Base-by-base conservation (phyloP, 2,113 vertebrate species). In the Mesoclemmys tuberculata region DNA sequence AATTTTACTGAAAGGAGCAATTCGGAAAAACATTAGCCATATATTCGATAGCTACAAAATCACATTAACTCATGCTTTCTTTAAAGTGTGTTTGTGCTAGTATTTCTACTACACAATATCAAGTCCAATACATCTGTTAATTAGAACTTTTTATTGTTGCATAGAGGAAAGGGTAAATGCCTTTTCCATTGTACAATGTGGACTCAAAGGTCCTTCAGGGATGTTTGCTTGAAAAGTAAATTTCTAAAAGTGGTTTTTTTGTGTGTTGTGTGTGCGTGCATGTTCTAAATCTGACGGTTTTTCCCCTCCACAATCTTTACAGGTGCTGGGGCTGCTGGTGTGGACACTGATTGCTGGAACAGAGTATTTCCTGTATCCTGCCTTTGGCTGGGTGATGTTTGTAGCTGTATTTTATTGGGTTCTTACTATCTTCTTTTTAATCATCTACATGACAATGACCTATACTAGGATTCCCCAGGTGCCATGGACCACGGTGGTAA, bases 321-420 rank as follows among this genome's bases (percentile, higher is more conserved):
- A 99, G 99, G 95, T 99, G 2, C 96, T 98, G 90, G 99, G 99
- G 4, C 98, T 99, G 89, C 97, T 99, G 95, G 99, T 99, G n/a
- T 99, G 99, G 99, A 99, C 99, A 10, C 98, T 99, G 75, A 97
- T 99, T 0, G 99, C 99, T 6, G 99, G 99, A 49, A 99, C 99
- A 0, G 99, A 99, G 52, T 99, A 99, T 95, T 99, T 99, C 78
- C 97, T 97, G 0, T 98, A 99, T 68, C 97, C 99, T 82, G 98
- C 98, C 2, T 98, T 99, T 0, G 98, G 98, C 97, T 99, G 99
- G 98, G 99, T 99, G 94, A 99, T 99, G 99, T 99, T 99, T 94
- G 98, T 99, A 52, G 98, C 99, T 82, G 98, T 99, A 49, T 98
- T 99, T 88, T 99, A 98, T 96, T 99, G 99, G 99, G 98, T 99